Percentiles rank a stretch among this genome's conserved stretches.
Conservation (phyloP, 2,113 vertebrate genomes). For the Sceloporus undulatus region DNA sequence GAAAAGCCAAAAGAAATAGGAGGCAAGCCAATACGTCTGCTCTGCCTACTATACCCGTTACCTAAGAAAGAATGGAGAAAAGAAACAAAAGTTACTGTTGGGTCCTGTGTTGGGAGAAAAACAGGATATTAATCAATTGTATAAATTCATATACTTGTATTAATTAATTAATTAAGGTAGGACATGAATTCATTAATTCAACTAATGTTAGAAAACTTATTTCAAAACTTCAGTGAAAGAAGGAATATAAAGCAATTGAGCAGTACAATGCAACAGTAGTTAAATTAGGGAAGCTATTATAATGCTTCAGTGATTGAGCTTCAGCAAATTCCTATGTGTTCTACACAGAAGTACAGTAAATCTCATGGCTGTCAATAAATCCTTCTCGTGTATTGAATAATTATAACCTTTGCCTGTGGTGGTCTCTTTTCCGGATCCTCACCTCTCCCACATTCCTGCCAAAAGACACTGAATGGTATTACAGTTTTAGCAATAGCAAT, state of each 20-base stretch:
- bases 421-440: not conserved
- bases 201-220: no score
- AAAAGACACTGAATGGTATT: not conserved
- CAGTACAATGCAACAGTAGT: no score
- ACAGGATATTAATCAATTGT: no score
- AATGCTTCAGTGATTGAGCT: not conserved
- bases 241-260: no score
- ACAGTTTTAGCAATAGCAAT: not conserved
- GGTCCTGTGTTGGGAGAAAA: no score
- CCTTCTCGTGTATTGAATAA: not conserved
- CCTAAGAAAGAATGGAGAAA: conserved; percentile 77
- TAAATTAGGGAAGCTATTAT: not conserved
- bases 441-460: not conserved
- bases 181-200: no score
- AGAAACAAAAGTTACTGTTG: not conserved
- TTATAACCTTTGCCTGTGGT: no score
- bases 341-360: not conserved
- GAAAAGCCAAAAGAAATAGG: conserved; percentile 94
- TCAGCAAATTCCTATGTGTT: no score
- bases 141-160: no score
- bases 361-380: not conserved
- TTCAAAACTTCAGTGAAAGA: no score
- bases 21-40: conserved; percentile 94
- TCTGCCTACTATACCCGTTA: conserved; percentile 96
- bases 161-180: no score